Conservation (phyloP, 2,888 invertebrate genomes). For the Sarcophaga carnaria region DNA sequence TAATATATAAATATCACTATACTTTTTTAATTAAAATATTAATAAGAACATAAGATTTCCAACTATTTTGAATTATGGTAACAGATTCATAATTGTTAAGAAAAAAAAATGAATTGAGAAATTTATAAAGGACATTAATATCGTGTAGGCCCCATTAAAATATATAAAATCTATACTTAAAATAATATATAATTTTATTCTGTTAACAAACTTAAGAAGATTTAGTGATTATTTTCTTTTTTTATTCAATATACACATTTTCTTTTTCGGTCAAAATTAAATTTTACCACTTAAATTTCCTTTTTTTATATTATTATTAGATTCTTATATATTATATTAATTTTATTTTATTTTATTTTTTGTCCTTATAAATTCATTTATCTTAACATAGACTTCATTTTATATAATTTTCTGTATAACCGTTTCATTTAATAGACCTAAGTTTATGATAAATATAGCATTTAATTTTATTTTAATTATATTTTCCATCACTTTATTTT, state of each 20-base stretch:
- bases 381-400: slow-evolving; percentile 42
- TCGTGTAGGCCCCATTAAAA: too few species aligned
- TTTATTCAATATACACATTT: slow-evolving; percentile 41
- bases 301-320: slow-evolving; percentile 26
- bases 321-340: slow-evolving; percentile 4
- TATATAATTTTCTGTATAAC: slow-evolving; percentile 44
- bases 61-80: too few species aligned
- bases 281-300: slow-evolving; percentile 33
- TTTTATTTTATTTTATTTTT: background rate
- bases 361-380: slow-evolving; percentile 56
- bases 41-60: too few species aligned
- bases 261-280: slow-evolving; percentile 37
- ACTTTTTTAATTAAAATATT: too few species aligned
- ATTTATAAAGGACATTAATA: too few species aligned
- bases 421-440: slow-evolving; percentile 29
- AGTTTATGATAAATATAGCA: slow-evolving; percentile 54
- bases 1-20: too few species aligned
- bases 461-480: slow-evolving; percentile 47
- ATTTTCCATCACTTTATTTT: slow-evolving; percentile 29
- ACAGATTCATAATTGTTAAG: too few species aligned
- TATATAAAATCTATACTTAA: too few species aligned
- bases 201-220: slow-evolving; percentile 45
- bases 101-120: too few species aligned
- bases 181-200: background rate
- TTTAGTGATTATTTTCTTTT: background rate